phyloP scores from a whole-genome alignment of 2,797 vertebrate species.

The Hemitrygon akajei region DNA sequence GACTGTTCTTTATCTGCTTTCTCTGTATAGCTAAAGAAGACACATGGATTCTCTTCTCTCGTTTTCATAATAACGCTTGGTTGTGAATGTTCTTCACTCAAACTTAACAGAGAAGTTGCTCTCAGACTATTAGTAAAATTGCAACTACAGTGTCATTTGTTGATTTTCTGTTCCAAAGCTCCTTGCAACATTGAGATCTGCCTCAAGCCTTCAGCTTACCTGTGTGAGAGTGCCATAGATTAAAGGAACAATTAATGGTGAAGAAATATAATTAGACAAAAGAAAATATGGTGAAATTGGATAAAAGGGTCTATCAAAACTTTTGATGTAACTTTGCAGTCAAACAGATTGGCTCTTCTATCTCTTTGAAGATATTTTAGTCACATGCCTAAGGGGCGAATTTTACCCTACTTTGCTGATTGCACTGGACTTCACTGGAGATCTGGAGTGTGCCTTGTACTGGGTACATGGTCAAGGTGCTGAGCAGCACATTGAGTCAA shows the following conservation, averaged over 20 bases:
- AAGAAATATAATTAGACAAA: background rate
- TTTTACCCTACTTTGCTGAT: too few relatives aligned
- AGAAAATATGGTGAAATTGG: background rate
- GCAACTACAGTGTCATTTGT: background rate
- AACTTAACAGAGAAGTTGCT: background rate
- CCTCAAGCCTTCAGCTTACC: background rate
- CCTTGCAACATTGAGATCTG: background rate
- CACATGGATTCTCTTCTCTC: background rate
- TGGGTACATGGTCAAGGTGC: too few relatives aligned
- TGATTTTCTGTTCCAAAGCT: background rate
- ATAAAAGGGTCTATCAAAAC: too few relatives aligned
- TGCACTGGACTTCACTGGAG: too few relatives aligned
- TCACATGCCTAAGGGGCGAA: too few relatives aligned
- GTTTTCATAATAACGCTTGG: background rate
- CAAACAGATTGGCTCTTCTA: too few relatives aligned
- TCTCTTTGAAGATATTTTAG: too few relatives aligned
- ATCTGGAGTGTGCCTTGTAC: too few relatives aligned
- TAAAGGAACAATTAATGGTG: background rate
- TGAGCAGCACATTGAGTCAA: too few relatives aligned
- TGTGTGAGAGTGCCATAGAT: background rate
- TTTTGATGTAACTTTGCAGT: too few relatives aligned
- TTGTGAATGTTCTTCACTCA: background rate
- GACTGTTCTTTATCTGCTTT: background rate
- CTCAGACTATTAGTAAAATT: background rate
- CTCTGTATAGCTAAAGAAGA: background rate